phyloP scores from a whole-genome alignment of 1,140 invertebrate genomes.

The Drosophila obscura region DNA sequence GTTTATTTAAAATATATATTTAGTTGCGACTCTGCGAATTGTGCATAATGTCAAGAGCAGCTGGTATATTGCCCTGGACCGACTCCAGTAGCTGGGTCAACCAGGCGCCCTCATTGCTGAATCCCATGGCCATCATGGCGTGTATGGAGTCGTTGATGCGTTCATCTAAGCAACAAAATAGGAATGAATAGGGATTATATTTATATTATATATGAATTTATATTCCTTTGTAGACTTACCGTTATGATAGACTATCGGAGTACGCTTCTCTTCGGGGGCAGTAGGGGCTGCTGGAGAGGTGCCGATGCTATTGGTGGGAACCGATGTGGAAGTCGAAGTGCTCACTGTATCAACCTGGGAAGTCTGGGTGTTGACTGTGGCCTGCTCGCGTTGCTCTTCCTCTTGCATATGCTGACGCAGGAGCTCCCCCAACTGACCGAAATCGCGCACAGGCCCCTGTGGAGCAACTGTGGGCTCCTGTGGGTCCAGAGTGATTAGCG shows the following conservation, averaged over 20 bases:
- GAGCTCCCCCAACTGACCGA: slow-evolving; percentile 52
- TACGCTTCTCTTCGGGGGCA: slow-evolving; percentile 55
- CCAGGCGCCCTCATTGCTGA: slow-evolving; percentile 89
- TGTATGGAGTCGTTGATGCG: slow-evolving; percentile 87
- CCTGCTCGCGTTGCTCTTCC: slow-evolving; percentile 55
- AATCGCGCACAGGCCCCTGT: slow-evolving; percentile 38
- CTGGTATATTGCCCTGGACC: slow-evolving; percentile 88
- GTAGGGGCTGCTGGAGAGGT: slow-evolving; percentile 50
- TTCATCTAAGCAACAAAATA: slow-evolving; percentile 83
- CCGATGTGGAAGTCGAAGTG: slow-evolving; percentile 61
- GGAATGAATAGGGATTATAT: neutral
- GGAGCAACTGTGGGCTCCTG: slow-evolving; percentile 18
- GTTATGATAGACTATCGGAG: slow-evolving; percentile 58
- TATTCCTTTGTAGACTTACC: slow-evolving; percentile 33
- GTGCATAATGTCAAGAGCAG: slow-evolving; percentile 88
- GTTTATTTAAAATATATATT: slow-evolving; percentile 13
- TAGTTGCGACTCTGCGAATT: slow-evolving; percentile 67
- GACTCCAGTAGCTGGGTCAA: slow-evolving; percentile 85
- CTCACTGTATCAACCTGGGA: slow-evolving; percentile 59
- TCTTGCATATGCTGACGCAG: slow-evolving; percentile 64
- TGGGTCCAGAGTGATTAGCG: slow-evolving; percentile 58
- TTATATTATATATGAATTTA: neutral
- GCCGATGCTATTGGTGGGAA: slow-evolving; percentile 60
- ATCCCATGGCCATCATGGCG: slow-evolving; percentile 92
- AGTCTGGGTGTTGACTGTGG: slow-evolving; percentile 64